These are phyloP conservation scores for Geococcyx californianus DNA, from an alignment of 2,113 vertebrate species.

Conservation along the genomic window DNA sequence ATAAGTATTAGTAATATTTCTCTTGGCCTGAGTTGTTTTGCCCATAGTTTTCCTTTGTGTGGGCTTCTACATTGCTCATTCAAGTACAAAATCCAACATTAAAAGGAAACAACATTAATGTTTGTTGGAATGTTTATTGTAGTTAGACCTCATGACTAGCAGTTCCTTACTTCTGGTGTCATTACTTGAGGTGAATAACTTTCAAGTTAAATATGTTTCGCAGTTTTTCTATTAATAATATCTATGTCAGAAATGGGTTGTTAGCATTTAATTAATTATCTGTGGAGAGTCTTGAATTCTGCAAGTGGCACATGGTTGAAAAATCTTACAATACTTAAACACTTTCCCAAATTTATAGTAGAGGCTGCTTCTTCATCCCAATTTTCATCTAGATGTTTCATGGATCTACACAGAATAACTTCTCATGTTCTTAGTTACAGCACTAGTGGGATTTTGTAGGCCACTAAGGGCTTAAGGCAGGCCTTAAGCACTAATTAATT, in stretches of 20 bases:
- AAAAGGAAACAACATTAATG: not conserved
- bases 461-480: not conserved
- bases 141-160: not conserved
- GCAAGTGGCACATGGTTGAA: not conserved
- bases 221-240: constrained; percentile 11
- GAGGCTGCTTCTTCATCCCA: not conserved
- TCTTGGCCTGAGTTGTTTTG: not conserved
- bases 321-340: not conserved
- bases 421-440: not conserved
- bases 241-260: not conserved
- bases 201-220: not conserved
- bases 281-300: constrained; percentile 27
- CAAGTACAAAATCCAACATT: not conserved
- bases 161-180: not conserved
- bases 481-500: not conserved
- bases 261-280: constrained; percentile 41
- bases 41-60: not conserved
- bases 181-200: not conserved
- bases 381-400: not conserved
- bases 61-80: not conserved
- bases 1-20: not conserved
- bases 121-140: not conserved
- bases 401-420: not conserved
- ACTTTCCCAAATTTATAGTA: not conserved
- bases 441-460: not conserved